phyloP scores from a whole-genome alignment of 2,888 invertebrate species.

The Tineola bisselliella region DNA sequence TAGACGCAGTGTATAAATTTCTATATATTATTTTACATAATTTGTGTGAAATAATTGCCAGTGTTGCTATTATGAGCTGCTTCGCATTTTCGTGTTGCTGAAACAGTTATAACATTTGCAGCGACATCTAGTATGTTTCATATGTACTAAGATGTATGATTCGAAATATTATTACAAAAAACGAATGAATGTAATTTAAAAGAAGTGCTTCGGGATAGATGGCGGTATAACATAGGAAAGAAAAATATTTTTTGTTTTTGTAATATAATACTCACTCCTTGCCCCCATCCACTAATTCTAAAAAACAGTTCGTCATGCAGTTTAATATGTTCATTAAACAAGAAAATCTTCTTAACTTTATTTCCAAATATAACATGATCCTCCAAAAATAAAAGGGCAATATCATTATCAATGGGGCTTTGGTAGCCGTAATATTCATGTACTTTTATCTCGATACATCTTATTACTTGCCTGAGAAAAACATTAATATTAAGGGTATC shows the following conservation, averaged over 20 bases:
- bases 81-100: slow-evolving; percentile 19
- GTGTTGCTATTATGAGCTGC: slow-evolving; percentile 30
- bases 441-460: slow-evolving; percentile 34
- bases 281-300: slow-evolving; percentile 37
- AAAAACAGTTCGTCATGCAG: neutral
- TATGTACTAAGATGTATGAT: neutral
- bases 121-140: neutral
- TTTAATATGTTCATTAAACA: slow-evolving; percentile 16
- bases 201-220: neutral
- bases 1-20: slow-evolving; percentile 30
- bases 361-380: slow-evolving; percentile 28
- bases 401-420: slow-evolving; percentile 40
- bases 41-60: slow-evolving; percentile 27
- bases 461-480: slow-evolving; percentile 33
- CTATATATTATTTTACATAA: slow-evolving; percentile 27
- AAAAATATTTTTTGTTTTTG: too few species aligned
- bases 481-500: too few species aligned
- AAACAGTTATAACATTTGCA: neutral
- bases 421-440: slow-evolving; percentile 43
- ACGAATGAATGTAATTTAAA: neutral
- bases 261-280: slow-evolving; percentile 33
- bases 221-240: slow-evolving; percentile 18
- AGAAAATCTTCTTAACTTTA: slow-evolving; percentile 30
- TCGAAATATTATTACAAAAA: too few species aligned
- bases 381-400: slow-evolving; percentile 41